Conservation (phyloP, 2,797 vertebrate species). For the Linurgus olivaceus region DNA sequence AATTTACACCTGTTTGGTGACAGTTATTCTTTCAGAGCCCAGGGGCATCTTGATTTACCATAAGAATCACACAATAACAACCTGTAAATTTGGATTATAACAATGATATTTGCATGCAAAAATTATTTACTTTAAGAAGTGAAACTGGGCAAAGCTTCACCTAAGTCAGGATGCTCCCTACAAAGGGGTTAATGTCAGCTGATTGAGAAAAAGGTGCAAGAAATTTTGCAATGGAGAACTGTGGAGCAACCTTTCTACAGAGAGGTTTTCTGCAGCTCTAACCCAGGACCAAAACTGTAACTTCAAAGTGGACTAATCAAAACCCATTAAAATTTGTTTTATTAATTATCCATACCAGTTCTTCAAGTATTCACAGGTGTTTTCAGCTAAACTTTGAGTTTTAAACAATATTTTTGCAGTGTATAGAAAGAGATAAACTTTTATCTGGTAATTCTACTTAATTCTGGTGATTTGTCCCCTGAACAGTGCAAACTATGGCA, state of each 20-base stretch:
- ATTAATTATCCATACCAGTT: background rate
- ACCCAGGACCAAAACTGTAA: background rate
- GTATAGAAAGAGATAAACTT: background rate
- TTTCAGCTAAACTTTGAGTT: background rate
- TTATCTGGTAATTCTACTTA: background rate
- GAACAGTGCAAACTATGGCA: background rate
- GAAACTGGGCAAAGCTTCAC: background rate
- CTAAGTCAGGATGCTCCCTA: background rate
- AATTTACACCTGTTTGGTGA: background rate
- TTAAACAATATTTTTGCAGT: background rate
- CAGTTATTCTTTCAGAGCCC: background rate
- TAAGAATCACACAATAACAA: background rate
- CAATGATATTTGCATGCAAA: background rate
- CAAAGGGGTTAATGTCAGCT: background rate
- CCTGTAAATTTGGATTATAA: background rate
- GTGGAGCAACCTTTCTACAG: background rate
- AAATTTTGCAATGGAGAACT: slow-evolving; percentile 3
- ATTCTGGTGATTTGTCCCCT: background rate
- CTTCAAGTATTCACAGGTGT: background rate
- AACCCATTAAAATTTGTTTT: background rate
- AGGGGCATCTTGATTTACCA: background rate
- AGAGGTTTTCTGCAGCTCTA: background rate
- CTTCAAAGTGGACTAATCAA: background rate
- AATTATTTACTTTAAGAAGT: background rate
- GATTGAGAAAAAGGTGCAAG: slow-evolving; percentile 42